These are phyloP conservation scores for Boloria selene DNA, from an alignment of 2,888 invertebrate genomes.

Conservation along the genomic window DNA sequence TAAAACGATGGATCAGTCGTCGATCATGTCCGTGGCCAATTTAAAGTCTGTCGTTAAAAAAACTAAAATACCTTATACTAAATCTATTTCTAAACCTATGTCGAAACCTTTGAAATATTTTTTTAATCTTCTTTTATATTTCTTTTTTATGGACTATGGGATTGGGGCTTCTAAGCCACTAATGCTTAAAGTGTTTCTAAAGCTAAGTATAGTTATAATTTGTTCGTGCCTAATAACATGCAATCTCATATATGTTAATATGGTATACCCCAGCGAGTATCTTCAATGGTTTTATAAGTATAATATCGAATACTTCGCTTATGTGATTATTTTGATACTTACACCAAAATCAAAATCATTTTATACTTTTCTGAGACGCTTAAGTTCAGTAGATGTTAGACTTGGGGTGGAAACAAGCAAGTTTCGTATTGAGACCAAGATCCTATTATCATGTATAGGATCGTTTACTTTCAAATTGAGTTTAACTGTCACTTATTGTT, in stretches of 20 bases:
- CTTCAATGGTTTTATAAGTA: not conserved
- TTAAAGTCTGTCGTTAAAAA: too few species aligned
- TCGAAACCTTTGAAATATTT: too few species aligned
- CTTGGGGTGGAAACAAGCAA: conserved; percentile 3
- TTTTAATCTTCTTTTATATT: too few species aligned
- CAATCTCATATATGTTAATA: too few species aligned
- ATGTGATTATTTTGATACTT: conserved; percentile 8
- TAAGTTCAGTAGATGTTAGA: conserved; percentile 10
- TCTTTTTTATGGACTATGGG: not conserved
- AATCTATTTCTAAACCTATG: too few species aligned
- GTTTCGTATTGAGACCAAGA: conserved; percentile 10
- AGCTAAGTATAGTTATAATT: too few species aligned
- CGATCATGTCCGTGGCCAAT: too few species aligned
- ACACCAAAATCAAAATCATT: conserved; percentile 22
- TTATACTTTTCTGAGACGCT: conserved; percentile 13
- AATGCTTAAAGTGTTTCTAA: too few species aligned
- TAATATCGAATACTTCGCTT: not conserved
- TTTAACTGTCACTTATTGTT: conserved; percentile 1
- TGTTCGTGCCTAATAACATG: too few species aligned
- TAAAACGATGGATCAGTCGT: too few species aligned
- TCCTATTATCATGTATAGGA: not conserved
- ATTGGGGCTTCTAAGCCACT: not conserved
- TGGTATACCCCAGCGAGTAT: not conserved
- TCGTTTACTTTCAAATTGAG: not conserved
- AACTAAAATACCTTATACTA: too few species aligned